Conservation (phyloP, 1,140 invertebrate species). For the Drosophila malerkotliana region DNA sequence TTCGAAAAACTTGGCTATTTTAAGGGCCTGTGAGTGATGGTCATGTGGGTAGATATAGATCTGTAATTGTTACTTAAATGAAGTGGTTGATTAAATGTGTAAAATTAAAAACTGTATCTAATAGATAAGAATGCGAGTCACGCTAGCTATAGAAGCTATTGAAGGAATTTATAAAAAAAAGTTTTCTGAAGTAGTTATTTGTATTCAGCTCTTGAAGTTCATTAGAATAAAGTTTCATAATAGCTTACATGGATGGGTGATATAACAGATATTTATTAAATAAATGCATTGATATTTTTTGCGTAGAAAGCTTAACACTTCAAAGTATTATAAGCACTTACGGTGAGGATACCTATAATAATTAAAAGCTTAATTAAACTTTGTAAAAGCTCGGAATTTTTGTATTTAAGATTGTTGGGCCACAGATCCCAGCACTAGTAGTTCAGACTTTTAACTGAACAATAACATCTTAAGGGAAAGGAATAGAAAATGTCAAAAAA, state of each 20-base stretch:
- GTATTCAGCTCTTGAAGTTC: too few relatives aligned
- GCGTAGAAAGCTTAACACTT: too few relatives aligned
- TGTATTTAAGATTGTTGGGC: not conserved
- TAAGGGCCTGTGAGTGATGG: constrained; percentile 21
- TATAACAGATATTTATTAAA: too few relatives aligned
- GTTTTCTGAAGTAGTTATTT: too few relatives aligned
- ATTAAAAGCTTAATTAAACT: not conserved
- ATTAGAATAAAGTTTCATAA: too few relatives aligned
- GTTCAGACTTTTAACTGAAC: not conserved
- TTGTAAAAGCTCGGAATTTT: not conserved
- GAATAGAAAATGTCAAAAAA: constrained; percentile 22
- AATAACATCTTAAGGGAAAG: too few relatives aligned
- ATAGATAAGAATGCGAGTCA: not conserved
- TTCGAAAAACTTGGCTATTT: constrained; percentile 60
- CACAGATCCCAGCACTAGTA: not conserved
- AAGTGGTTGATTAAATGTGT: not conserved
- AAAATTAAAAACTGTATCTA: not conserved
- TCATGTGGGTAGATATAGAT: not conserved
- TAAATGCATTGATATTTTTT: too few relatives aligned
- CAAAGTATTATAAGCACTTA: too few relatives aligned
- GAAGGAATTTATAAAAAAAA: not conserved
- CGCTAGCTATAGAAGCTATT: not conserved
- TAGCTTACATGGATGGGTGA: too few relatives aligned
- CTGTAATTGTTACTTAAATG: not conserved
- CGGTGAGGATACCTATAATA: too few relatives aligned